phyloP scores from a whole-genome alignment of 2,797 vertebrate genomes.

The Myotis pilosus region DNA sequence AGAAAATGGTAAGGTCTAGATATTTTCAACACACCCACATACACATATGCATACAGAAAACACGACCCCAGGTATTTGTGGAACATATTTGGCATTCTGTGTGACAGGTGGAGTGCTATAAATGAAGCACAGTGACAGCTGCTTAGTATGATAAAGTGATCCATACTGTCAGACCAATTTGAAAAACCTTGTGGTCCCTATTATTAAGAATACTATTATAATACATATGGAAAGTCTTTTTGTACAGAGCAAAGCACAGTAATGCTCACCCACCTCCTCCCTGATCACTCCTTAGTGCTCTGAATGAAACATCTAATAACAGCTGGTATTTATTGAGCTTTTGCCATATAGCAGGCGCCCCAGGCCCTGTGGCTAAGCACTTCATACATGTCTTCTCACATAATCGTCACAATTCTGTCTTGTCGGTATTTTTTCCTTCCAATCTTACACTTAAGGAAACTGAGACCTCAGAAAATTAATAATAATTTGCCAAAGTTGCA shows the following conservation, averaged over 20 bases:
- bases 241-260: background rate
- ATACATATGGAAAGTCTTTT: constrained; percentile 51
- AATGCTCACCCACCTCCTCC: background rate
- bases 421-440: background rate
- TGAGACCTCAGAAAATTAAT: background rate
- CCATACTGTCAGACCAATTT: constrained; percentile 78
- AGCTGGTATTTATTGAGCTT: background rate
- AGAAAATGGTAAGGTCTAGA: background rate
- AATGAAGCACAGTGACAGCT: constrained; percentile 82
- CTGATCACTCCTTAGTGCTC: background rate
- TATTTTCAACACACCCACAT: constrained; percentile 66
- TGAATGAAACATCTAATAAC: background rate
- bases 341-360: background rate
- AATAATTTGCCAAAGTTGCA: background rate
- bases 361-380: background rate
- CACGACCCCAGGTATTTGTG: constrained; percentile 80
- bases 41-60: constrained; percentile 68
- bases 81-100: constrained; percentile 82
- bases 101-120: constrained; percentile 82
- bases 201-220: constrained; percentile 66
- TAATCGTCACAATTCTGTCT: background rate
- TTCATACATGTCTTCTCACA: background rate
- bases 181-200: constrained; percentile 75
- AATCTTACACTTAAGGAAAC: background rate
- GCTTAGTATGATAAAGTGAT: constrained; percentile 75